phyloP scores from a whole-genome alignment of 2,113 vertebrate species.

The Pelobates fuscus region DNA sequence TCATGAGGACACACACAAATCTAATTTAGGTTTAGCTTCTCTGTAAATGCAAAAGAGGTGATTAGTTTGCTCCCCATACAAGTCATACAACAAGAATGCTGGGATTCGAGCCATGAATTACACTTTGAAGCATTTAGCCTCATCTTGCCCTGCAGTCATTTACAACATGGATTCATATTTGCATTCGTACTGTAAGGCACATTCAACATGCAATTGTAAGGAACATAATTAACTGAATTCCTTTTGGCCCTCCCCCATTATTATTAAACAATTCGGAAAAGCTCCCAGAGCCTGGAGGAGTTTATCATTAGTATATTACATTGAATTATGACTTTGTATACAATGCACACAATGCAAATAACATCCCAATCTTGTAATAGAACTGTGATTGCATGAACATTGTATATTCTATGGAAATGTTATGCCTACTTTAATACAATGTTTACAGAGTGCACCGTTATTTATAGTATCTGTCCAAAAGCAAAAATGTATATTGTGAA shows the following conservation, averaged over 20 bases:
- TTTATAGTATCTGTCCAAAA: slow-evolving; percentile 13
- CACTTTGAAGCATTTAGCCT: slow-evolving; percentile 6
- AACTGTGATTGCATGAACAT: slow-evolving; percentile 14
- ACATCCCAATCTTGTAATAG: slow-evolving; percentile 20
- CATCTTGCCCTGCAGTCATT: slow-evolving; percentile 13
- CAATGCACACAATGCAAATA: slow-evolving; percentile 22
- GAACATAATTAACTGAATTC: slow-evolving; percentile 24
- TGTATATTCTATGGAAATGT: slow-evolving; percentile 4
- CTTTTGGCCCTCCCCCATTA: slow-evolving; percentile 21
- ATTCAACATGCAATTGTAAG: slow-evolving; percentile 21
- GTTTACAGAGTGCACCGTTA: slow-evolving; percentile 23
- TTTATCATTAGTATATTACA: slow-evolving; percentile 30
- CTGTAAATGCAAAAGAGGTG: no score
- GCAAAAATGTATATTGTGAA: slow-evolving; percentile 29
- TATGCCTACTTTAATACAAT: slow-evolving; percentile 10
- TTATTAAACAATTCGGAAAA: slow-evolving; percentile 21
- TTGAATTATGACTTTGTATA: slow-evolving; percentile 26
- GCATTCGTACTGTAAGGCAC: slow-evolving; percentile 1
- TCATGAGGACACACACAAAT: no score
- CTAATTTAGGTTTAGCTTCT: no score
- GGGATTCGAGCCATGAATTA: slow-evolving; percentile 2
- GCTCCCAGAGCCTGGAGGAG: slow-evolving; percentile 37
- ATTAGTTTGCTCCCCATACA: no score
- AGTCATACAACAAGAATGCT: not conserved
- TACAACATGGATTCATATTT: slow-evolving; percentile 11